Conservation (phyloP, 2,888 invertebrate species). For the Drosophila robusta region DNA sequence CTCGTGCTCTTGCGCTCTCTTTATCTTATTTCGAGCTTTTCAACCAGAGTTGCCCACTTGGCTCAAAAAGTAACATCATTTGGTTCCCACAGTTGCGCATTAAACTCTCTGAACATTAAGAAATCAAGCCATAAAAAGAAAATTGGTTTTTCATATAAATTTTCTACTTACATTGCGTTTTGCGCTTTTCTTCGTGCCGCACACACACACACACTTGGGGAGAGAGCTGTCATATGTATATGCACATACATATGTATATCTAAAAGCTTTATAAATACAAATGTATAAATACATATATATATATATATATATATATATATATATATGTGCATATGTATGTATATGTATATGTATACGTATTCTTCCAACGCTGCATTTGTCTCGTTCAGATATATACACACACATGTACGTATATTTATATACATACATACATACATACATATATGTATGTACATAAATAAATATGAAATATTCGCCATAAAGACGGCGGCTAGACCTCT, state of each 20-base stretch:
- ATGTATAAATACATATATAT: neutral
- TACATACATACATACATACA: neutral
- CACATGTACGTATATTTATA: neutral
- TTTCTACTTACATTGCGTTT: slow-evolving; percentile 46
- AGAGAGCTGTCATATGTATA: slow-evolving; percentile 17
- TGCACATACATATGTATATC: slow-evolving; percentile 6
- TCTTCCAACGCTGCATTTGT: too few relatives aligned
- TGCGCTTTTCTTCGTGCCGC: slow-evolving; percentile 42
- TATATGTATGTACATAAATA: slow-evolving; percentile 1
- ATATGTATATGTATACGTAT: slow-evolving; percentile 2
- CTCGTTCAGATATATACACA: too few relatives aligned
- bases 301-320: slow-evolving; percentile 4
- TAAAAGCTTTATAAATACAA: neutral
- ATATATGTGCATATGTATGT: neutral
- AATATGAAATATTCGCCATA: too few relatives aligned
- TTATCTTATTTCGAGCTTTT: neutral
- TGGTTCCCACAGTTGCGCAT: slow-evolving; percentile 39
- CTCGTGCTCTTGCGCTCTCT: neutral
- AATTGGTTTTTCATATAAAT: slow-evolving; percentile 60
- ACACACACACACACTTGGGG: slow-evolving; percentile 9
- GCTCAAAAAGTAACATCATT: slow-evolving; percentile 1
- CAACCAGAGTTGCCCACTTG: slow-evolving; percentile 1
- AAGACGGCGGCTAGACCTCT: neutral
- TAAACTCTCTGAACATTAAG: slow-evolving; percentile 35
- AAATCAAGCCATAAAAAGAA: slow-evolving; percentile 63